Evolutionary conservation across 2,797 vertebrate species (phyloP), one percentile per base, ranked within the genome.

Genomic region (Erpetoichthys calabaricus): DNA sequence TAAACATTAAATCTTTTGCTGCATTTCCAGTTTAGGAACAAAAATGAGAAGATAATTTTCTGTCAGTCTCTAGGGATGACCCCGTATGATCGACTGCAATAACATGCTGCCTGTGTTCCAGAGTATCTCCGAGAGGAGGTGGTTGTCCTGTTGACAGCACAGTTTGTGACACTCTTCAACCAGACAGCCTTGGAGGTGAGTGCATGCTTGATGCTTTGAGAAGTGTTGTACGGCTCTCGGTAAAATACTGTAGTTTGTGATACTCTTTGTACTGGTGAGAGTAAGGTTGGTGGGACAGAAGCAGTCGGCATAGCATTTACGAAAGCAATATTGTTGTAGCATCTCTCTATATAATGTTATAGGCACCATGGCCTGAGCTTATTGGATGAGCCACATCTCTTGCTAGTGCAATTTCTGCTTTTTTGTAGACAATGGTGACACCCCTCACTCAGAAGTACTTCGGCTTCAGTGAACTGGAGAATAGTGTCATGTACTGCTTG

Each of bases 81-180:
- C 5, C 5, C 4, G 9, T 25, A 25, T 25, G 25, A 25, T 25
- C 25, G 25, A 25, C 25, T 25, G 25, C 25, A 25, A 25, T 25
- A 25, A 25, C 25, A 25, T 43, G 41, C 2, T 47, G 6, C 1
- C 5, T 55, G 52, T 58, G 7, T 67, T 69, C 8, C 55, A 90
- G 89, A 89, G 67, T 86, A 87, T 62, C 64, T 91, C 60, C 80
- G 77, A 65, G 89, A 90, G 64, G 87, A 89, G 10, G 82, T 91
- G 61, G 72, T 90, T 45, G 84, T 90, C 52, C 76, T 91, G 59
- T 70, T 91, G 57, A 76, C 83, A 1, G 85, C 86, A 63, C 89
- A 91, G 65, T 91, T 91, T 65, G 83, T 90, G 67, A 89, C 82
- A 2, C 81, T 91, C 59, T 91, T 91, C 70, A 90, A 89, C 69